These are phyloP conservation scores for Drosophila gaucha DNA, from an alignment of 2,888 invertebrate genomes.

Conservation along the genomic window DNA sequence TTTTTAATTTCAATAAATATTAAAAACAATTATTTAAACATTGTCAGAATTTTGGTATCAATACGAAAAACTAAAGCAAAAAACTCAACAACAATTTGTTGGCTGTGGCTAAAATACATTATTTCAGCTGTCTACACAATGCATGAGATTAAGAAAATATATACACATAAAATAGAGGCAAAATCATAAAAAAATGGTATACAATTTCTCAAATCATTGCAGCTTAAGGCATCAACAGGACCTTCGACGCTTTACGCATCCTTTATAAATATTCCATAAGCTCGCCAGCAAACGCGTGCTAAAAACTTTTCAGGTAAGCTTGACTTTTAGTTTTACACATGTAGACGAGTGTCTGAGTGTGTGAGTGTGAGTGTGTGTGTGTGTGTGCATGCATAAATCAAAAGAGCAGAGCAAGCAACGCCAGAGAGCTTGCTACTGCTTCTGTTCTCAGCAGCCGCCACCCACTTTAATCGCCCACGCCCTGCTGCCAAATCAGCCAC, in stretches of 20 bases:
- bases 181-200: slow-evolving; percentile 16
- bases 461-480: slow-evolving; percentile 33
- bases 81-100: slow-evolving; percentile 14
- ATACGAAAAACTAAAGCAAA: slow-evolving; percentile 9
- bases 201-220: slow-evolving; percentile 50
- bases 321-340: slow-evolving; percentile 55
- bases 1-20: slow-evolving; percentile 5
- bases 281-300: slow-evolving; percentile 68
- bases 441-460: slow-evolving; percentile 37
- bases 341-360: slow-evolving; percentile 2
- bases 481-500: slow-evolving; percentile 27
- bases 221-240: slow-evolving; percentile 44
- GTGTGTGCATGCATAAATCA: slow-evolving; percentile 52
- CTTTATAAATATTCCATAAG: slow-evolving; percentile 60
- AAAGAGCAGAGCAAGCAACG: slow-evolving; percentile 40
- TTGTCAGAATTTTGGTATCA: neutral
- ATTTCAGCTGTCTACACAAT: slow-evolving; percentile 33
- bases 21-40: neutral
- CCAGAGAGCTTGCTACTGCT: slow-evolving; percentile 41
- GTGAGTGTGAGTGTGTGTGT: slow-evolving; percentile 12
- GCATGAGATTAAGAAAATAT: slow-evolving; percentile 23
- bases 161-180: neutral
- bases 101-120: neutral
- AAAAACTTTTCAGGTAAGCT: slow-evolving; percentile 69
- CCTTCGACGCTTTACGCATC: slow-evolving; percentile 38